phyloP scores from a whole-genome alignment of 2,888 invertebrate species.

The Mythimna loreyi region DNA sequence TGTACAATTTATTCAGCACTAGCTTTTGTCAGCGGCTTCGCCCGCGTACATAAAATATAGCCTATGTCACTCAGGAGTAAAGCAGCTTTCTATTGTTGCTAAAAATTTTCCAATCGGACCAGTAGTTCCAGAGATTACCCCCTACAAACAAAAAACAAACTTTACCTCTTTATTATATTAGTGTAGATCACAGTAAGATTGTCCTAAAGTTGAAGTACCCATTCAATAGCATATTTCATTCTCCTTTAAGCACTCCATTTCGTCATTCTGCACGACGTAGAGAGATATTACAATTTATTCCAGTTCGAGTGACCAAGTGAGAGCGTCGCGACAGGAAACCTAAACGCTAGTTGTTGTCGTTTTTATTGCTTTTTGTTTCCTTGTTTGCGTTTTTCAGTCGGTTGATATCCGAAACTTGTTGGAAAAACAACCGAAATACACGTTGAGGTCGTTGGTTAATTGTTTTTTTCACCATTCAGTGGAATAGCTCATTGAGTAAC shows the following conservation, averaged over 20 bases:
- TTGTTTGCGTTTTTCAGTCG: conserved; percentile 72
- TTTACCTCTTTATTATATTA: too few relatives aligned
- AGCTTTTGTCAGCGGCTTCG: too few relatives aligned
- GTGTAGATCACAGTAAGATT: too few relatives aligned
- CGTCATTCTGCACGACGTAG: conserved; percentile 52
- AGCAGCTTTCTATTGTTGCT: too few relatives aligned
- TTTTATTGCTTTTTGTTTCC: conserved; percentile 80
- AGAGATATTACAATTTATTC: conserved; percentile 69
- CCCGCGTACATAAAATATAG: too few relatives aligned
- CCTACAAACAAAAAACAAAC: too few relatives aligned
- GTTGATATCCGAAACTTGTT: conserved; percentile 43
- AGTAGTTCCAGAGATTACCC: too few relatives aligned
- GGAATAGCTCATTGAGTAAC: not conserved
- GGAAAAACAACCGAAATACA: conserved; percentile 46
- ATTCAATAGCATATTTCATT: too few relatives aligned
- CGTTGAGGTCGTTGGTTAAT: conserved; percentile 21
- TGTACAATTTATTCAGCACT: too few relatives aligned
- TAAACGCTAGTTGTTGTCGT: conserved; percentile 78
- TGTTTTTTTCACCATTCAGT: not conserved
- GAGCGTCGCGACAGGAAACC: conserved; percentile 76
- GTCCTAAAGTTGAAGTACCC: too few relatives aligned
- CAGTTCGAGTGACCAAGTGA: conserved; percentile 76
- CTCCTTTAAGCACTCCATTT: conserved; percentile 26
- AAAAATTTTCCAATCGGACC: too few relatives aligned
- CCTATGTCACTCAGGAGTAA: too few relatives aligned